These are phyloP conservation scores for Raja brachyura DNA, from an alignment of 2,113 vertebrate genomes.

Conservation along the genomic window DNA sequence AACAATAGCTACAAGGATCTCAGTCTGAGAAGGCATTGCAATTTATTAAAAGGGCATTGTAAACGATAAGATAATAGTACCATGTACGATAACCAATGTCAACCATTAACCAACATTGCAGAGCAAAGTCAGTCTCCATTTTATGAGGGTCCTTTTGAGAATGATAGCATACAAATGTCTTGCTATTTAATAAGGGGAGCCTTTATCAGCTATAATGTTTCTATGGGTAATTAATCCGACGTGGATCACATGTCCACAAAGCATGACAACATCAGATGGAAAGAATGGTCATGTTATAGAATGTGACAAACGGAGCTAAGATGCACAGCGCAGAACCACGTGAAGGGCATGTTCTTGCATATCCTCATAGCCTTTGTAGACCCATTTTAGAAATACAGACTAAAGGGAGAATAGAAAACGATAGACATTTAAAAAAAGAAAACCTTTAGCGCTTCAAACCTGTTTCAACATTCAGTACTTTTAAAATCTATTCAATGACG, in stretches of 20 bases:
- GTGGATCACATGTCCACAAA: background rate
- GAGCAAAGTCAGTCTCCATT: background rate
- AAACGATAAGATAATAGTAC: background rate
- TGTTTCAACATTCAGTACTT: too few relatives aligned
- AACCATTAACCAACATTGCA: background rate
- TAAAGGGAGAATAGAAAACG: background rate
- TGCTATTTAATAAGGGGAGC: background rate
- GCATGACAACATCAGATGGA: background rate
- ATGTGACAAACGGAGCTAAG: too few relatives aligned
- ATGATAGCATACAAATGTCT: background rate
- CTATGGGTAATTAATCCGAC: background rate
- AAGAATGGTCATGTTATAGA: too few relatives aligned
- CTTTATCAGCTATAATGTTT: background rate
- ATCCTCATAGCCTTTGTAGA: too few relatives aligned
- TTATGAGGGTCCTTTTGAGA: background rate
- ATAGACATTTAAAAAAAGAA: too few relatives aligned
- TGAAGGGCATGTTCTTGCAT: background rate
- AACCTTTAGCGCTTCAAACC: too few relatives aligned
- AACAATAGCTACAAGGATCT: background rate
- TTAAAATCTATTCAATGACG: too few relatives aligned
- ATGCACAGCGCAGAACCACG: too few relatives aligned
- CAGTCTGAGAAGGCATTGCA: background rate
- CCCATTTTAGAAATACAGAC: too few relatives aligned
- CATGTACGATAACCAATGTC: background rate
- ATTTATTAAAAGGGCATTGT: background rate